phyloP scores from a whole-genome alignment of 2,888 invertebrate genomes.

The Parnassius orleans region DNA sequence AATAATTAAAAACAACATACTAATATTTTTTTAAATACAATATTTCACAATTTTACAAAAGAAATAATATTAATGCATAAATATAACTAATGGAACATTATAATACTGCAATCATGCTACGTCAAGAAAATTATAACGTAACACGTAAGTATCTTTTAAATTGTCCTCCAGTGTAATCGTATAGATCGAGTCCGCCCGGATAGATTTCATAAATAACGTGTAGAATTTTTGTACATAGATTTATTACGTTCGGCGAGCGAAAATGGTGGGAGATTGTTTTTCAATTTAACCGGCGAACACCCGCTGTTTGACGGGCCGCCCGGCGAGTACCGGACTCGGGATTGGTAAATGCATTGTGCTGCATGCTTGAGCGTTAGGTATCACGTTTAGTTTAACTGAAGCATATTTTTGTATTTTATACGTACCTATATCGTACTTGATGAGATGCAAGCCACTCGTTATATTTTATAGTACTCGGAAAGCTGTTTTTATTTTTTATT shows the following conservation, averaged over 20 bases:
- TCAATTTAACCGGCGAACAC: constrained; percentile 77
- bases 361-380: constrained; percentile 21
- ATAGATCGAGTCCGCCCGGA: constrained; percentile 62
- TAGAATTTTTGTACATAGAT: constrained; percentile 81
- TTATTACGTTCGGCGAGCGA: constrained; percentile 79
- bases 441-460: too few species aligned
- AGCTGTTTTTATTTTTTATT: too few species aligned
- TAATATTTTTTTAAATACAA: too few species aligned
- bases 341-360: constrained; percentile 43
- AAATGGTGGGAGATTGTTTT: constrained; percentile 82
- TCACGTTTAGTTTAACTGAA: constrained; percentile 4
- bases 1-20: too few species aligned
- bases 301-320: constrained; percentile 76
- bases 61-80: too few species aligned
- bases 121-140: too few species aligned
- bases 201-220: constrained; percentile 80
- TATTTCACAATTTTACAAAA: too few species aligned
- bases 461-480: too few species aligned
- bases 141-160: not conserved
- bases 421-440: not conserved
- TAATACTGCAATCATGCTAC: too few species aligned
- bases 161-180: constrained; percentile 51
- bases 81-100: too few species aligned
- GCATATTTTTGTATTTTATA: not conserved
- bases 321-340: constrained; percentile 48